Conservation (phyloP, 2,888 invertebrate genomes). For the Pristionchus japonicus region DNA sequence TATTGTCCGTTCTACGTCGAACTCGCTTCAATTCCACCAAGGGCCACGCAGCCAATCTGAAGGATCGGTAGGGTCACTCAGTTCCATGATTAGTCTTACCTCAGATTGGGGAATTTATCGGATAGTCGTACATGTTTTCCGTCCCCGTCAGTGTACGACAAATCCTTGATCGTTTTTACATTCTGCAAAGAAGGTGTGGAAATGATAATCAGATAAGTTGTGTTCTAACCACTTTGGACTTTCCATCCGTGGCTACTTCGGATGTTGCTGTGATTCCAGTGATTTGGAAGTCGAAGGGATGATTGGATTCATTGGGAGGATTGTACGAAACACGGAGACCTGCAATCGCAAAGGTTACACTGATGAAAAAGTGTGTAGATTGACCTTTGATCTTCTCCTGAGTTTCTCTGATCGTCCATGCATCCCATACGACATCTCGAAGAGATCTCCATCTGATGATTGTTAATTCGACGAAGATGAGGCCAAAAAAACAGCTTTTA, state of each 20-base stretch:
- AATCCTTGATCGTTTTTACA: neutral
- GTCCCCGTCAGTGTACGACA: neutral
- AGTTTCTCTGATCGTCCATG: neutral
- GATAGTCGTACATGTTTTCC: neutral
- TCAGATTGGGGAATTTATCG: neutral
- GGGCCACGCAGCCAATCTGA: neutral
- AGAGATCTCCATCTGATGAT: neutral
- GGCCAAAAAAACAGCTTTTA: neutral
- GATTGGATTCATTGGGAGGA: neutral
- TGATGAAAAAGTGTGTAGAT: neutral
- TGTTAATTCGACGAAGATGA: neutral
- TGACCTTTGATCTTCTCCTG: constrained; percentile 21
- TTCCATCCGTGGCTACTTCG: neutral
- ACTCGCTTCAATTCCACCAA: neutral
- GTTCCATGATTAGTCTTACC: neutral
- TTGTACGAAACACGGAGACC: neutral
- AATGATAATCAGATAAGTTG: neutral
- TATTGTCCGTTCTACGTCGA: neutral
- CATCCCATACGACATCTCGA: neutral
- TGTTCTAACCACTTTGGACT: neutral
- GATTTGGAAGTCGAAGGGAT: neutral
- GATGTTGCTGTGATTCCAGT: neutral
- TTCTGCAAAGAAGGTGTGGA: neutral
- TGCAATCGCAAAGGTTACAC: neutral
- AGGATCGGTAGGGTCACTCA: neutral